Evolutionary conservation across 2,888 invertebrate genomes (phyloP), one percentile per base, ranked within the genome.

Genomic region (Aphelenchoides bicaudatus): DNA sequence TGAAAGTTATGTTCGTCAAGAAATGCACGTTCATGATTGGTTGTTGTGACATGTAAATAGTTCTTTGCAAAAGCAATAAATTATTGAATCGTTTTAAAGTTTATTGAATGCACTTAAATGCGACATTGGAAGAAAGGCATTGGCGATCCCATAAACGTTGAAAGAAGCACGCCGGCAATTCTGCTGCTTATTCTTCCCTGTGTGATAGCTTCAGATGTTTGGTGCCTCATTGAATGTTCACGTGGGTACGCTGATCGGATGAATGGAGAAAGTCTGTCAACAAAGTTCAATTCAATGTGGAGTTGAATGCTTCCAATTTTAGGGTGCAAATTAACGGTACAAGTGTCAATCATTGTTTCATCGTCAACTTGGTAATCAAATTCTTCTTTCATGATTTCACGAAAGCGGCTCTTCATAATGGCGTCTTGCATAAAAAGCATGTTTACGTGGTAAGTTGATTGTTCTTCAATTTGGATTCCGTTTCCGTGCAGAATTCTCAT

Each of bases 261-360:
- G 43, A 43, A 43, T 25, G 43, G 43, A 10, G 43, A 43, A 25
- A 43, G 43, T n/a, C 25, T 43, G 43, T 43, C 43, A 6, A 25
- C 43, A n/a, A 43, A 43, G 25, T 43, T 43, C 16, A 43, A 8
- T 6, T 8, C 43, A 21, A 43, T 25, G 43, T 43, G 43, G 6
- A 43, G 21, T 19, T 43, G 43, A 43, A 43, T 43, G 8, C 23
- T n/a, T 19, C 25, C 21, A 8, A 43, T 10, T 8, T 43, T 25
- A n/a, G 25, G 25, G 43, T 43, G 21, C 21, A 43, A 10, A 25
- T 19, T 25, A 10, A 25, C 10, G 10, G 43, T 8, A 25, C 43
- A 43, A 10, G 16, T 25, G 25, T 10, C 10, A 6, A 43, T 6
- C 23, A 19, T 6, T n/a, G 25, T 8, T 19, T 19, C n/a, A 6